Percentiles rank a stretch among this genome's conserved stretches.
These are phyloP conservation scores for Apis florea DNA, from an alignment of 1,140 invertebrate genomes.

Conservation along the genomic window DNA sequence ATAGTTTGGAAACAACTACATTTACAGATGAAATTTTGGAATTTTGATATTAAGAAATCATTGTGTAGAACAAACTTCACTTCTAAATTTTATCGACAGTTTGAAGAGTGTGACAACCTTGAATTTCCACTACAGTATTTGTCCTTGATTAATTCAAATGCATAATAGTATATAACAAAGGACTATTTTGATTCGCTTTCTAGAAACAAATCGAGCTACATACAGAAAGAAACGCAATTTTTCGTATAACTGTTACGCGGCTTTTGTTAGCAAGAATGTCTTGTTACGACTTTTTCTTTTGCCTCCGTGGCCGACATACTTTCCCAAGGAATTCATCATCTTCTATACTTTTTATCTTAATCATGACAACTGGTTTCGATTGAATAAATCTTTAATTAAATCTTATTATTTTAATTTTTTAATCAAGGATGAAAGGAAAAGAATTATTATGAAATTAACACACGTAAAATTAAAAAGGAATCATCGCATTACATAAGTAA, in stretches of 20 bases:
- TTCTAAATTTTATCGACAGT: not conserved
- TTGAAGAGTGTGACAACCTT: not conserved
- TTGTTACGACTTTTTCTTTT: constrained; percentile 5
- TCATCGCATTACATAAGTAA: no score
- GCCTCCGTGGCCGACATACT: not conserved
- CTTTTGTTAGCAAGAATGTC: not conserved
- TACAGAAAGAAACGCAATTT: not conserved
- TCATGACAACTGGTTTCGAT: not conserved
- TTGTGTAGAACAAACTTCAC: not conserved
- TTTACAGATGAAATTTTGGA: no score
- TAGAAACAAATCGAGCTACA: not conserved
- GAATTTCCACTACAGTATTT: no score
- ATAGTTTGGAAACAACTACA: not conserved
- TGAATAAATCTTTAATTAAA: not conserved
- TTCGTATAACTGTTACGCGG: not conserved
- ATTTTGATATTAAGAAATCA: not conserved
- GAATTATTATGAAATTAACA: no score
- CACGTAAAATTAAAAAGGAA: no score
- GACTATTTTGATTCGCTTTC: no score
- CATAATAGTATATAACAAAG: no score
- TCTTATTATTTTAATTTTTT: no score
- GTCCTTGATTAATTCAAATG: no score
- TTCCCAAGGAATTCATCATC: not conserved
- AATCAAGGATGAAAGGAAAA: no score
- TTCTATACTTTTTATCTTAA: not conserved